A percentile compares a stretch with the other conserved stretches of the same genome.
phyloP scores from a whole-genome alignment of 2,113 vertebrate species.

The Oncorhynchus nerka region DNA sequence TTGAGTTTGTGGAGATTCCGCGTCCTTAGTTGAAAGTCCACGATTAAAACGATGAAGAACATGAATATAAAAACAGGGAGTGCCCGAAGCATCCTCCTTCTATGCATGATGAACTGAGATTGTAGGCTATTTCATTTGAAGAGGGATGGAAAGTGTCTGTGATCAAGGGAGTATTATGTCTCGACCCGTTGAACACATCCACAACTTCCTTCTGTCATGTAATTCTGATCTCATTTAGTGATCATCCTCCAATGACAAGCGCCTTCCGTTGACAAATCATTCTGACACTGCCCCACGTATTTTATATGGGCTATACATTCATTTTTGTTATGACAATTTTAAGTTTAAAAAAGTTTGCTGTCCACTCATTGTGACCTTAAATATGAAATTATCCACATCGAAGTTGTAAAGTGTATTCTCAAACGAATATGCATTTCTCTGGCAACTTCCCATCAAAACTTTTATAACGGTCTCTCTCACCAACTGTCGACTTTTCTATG shows the following conservation, averaged over 20 bases:
- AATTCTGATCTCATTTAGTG: background rate
- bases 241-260: constrained; percentile 8
- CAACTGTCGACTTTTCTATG: background rate
- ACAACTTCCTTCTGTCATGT: background rate
- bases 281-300: background rate
- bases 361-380: background rate
- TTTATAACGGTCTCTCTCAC: background rate
- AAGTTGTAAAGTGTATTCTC: background rate
- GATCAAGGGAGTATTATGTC: background rate
- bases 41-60: constrained; percentile 59
- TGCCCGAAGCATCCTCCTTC: constrained; percentile 52
- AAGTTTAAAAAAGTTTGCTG: background rate
- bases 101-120: constrained; percentile 45
- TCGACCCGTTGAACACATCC: background rate
- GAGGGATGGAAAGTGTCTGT: background rate
- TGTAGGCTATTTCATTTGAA: background rate
- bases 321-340: background rate
- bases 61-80: constrained; percentile 52
- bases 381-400: background rate
- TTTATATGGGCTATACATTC: background rate
- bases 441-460: background rate
- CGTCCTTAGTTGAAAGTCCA: constrained; percentile 63
- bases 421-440: background rate
- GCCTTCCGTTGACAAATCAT: background rate
- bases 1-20: constrained; percentile 20